Base-by-base conservation (phyloP, 2,797 vertebrate species). In the Rhadinocentrus ornatus region DNA sequence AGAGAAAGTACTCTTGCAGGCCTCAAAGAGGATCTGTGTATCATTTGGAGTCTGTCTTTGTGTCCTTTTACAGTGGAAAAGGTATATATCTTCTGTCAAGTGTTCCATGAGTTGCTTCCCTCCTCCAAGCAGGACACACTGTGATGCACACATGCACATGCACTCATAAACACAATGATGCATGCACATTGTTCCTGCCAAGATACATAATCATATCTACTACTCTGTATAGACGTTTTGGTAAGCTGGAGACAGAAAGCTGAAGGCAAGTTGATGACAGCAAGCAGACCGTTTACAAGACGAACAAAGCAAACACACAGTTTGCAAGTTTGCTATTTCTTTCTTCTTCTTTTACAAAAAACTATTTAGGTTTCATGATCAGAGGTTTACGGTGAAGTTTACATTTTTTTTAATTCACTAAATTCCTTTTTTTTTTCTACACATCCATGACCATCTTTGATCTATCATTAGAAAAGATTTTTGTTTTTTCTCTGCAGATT, bases 181-280 rank as follows among this genome's bases (percentile, higher is more conserved):
- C 73, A 82, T 66, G 78, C 75, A 61, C 63, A 2, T 7, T 0
- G 15, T 11, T 60, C 27, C 77, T 39, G 88, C 90, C 86, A 90
- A 90, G 50, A 69, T 63, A 86, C 83, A 90, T 86, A 90, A 91
- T 89, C 87, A 80, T 78, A 85, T 86, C 79, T 64, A n/a, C 63
- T 55, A 8, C 61, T 48, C 53, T 63, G 75, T 64, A 41, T 64
- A 66, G 84, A 65, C 66, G 24, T 29, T 64, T 41, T 71, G 70
- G 9, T 67, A 79, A 2, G 27, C 55, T 46, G 56, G 27, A 46
- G 61, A 56, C 29, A 61, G 29, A 50, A 63, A 37, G 72, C n/a
- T 2, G 44, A 62, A 15, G 31, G 70, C 58, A 29, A 34, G 53
- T 60, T 54, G 61, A 58, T 54, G 81, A 67, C 57, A 63, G 74